These are phyloP conservation scores for Drosophila prostipennis DNA, from an alignment of 2,888 invertebrate genomes.

Conservation along the genomic window DNA sequence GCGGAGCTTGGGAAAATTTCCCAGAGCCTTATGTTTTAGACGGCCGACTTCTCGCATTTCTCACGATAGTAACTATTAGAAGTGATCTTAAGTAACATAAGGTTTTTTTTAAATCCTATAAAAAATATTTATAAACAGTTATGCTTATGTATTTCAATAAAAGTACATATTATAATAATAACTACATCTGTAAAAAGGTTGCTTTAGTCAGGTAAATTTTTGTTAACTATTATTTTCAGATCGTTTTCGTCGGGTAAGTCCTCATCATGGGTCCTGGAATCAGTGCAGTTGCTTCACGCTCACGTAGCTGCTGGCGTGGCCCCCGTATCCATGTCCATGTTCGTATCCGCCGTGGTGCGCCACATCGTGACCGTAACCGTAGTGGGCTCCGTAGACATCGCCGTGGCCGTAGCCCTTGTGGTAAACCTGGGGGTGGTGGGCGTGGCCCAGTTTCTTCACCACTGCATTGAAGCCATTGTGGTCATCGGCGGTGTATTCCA, in stretches of 20 bases:
- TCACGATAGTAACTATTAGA: too few relatives aligned
- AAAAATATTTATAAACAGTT: not conserved
- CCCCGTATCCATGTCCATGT: slow-evolving; percentile 60
- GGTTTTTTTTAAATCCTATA: too few relatives aligned
- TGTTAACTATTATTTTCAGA: slow-evolving; percentile 4
- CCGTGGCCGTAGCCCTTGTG: slow-evolving; percentile 63
- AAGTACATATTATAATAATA: slow-evolving; percentile 13
- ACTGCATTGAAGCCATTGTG: slow-evolving; percentile 85
- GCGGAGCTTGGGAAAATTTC: slow-evolving; percentile 30
- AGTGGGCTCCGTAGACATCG: slow-evolving; percentile 56
- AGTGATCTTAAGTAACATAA: too few relatives aligned
- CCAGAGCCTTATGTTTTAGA: not conserved
- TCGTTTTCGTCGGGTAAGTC: not conserved
- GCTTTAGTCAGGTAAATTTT: slow-evolving; percentile 22
- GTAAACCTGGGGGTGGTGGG: slow-evolving; percentile 79
- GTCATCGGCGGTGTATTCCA: slow-evolving; percentile 85
- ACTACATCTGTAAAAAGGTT: slow-evolving; percentile 19
- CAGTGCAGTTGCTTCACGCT: slow-evolving; percentile 77
- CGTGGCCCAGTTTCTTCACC: slow-evolving; percentile 85
- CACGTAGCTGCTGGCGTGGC: slow-evolving; percentile 79
- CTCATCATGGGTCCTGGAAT: slow-evolving; percentile 3
- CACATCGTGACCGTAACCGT: slow-evolving; percentile 60
- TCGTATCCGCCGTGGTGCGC: slow-evolving; percentile 49
- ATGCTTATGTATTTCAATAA: slow-evolving; percentile 11
- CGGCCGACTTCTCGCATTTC: too few relatives aligned